These are phyloP conservation scores for Glandiceps talaboti DNA, from an alignment of 53 echinoderm and acorn worm genomes.

Conservation along the genomic window DNA sequence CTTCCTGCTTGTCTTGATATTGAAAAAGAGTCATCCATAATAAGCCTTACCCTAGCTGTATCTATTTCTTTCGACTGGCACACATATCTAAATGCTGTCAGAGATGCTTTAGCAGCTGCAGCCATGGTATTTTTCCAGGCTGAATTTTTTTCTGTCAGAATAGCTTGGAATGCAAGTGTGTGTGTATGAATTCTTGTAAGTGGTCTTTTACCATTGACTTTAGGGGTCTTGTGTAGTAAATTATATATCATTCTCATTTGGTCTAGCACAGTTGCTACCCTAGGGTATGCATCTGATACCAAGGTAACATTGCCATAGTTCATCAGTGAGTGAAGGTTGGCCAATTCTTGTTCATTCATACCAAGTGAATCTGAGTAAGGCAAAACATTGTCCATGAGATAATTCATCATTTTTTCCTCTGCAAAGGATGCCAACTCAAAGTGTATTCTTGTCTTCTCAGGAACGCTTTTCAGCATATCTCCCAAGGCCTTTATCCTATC, in stretches of 20 bases:
- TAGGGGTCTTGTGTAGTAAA: conserved; percentile 22
- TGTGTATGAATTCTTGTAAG: conserved; percentile 76
- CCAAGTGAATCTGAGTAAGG: conserved; percentile 74
- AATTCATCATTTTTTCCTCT: conserved; percentile 51
- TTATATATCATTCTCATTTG: conserved; percentile 79
- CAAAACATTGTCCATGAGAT: conserved; percentile 55
- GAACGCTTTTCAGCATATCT: conserved; percentile 34
- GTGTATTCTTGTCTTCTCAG: conserved; percentile 48
- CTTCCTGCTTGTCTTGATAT: conserved; percentile 66
- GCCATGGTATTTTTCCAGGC: conserved; percentile 92
- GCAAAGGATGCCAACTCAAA: conserved; percentile 97
- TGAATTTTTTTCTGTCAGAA: conserved; percentile 57
- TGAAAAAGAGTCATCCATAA: conserved; percentile 94
- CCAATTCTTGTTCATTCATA: conserved; percentile 94
- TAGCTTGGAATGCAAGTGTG: conserved; percentile 95
- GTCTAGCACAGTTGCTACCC: conserved; percentile 79
- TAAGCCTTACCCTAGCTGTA: conserved; percentile 45
- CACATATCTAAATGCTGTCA: conserved; percentile 78
- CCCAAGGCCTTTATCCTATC: conserved; percentile 29
- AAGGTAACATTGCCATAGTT: conserved; percentile 80
- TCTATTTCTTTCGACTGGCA: conserved; percentile 55
- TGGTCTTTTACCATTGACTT: conserved; percentile 5
- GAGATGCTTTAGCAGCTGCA: conserved; percentile 84
- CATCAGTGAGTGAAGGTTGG: conserved; percentile 74
- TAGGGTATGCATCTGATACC: conserved; percentile 63